phyloP scores from a whole-genome alignment of 2,113 vertebrate species.

The Toxotes jaculatrix region DNA sequence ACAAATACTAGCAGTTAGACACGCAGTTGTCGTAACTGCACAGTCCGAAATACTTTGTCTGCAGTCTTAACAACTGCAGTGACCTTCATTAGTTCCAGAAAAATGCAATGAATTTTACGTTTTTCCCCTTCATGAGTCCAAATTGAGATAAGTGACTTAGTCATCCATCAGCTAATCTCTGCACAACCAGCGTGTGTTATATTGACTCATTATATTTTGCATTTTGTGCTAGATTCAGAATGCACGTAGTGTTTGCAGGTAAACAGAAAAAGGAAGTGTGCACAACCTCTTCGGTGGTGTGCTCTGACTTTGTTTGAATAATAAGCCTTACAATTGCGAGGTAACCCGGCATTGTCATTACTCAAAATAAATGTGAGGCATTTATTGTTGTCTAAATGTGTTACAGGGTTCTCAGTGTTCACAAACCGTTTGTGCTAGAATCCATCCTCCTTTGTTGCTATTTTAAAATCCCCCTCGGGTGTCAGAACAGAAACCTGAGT shows the following conservation, averaged over 20 bases:
- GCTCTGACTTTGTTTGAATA: neutral
- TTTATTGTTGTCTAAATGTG: neutral
- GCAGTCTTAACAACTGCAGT: neutral
- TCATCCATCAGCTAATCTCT: neutral
- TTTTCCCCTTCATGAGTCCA: neutral
- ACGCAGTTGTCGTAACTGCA: neutral
- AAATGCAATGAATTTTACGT: neutral
- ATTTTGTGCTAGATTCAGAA: neutral
- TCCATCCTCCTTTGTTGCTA: neutral
- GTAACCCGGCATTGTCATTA: neutral
- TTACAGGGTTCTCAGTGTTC: neutral
- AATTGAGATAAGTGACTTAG: neutral
- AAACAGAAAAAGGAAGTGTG: neutral
- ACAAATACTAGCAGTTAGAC: neutral
- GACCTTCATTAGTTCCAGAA: neutral
- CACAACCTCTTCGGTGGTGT: neutral
- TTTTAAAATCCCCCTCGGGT: neutral
- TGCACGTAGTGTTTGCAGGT: neutral
- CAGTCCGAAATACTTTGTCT: too few species aligned
- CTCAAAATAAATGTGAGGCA: neutral
- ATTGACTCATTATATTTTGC: neutral
- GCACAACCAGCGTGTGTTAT: neutral
- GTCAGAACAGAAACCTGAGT: slow-evolving; percentile 43
- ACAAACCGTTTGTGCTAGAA: neutral
- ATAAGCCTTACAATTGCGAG: neutral